Percentiles rank a stretch among this genome's conserved stretches.
Conservation (phyloP, 1,140 invertebrate genomes). For the Notospermus geniculatus region DNA sequence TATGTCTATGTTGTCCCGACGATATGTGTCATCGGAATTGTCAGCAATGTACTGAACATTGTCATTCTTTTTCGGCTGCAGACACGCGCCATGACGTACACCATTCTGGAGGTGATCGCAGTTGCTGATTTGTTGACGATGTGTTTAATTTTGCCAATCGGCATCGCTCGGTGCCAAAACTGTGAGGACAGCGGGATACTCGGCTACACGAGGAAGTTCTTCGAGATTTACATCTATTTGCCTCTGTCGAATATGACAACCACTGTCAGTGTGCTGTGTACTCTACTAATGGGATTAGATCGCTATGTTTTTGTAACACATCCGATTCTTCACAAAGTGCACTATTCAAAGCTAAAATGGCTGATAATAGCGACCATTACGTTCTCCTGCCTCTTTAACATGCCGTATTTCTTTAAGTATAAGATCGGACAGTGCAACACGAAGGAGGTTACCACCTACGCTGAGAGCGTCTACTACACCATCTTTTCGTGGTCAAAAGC, state of each 20-base stretch:
- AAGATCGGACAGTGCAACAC: not conserved
- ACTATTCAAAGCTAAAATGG: not conserved
- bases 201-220: not conserved
- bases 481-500: not conserved
- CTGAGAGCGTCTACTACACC: not conserved
- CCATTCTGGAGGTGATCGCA: not conserved
- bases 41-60: not conserved
- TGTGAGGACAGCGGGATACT: not conserved
- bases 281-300: not conserved
- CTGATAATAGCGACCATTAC: not conserved
- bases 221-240: not conserved
- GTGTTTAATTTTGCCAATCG: not conserved
- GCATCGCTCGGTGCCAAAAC: not conserved
- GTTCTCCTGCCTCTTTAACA: not conserved
- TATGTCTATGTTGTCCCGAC: not conserved
- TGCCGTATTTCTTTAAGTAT: not conserved
- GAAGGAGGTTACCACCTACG: not conserved
- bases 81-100: not conserved
- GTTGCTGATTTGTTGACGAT: not conserved
- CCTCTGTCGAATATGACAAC: not conserved
- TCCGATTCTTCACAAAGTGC: not conserved
- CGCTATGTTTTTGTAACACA: not conserved
- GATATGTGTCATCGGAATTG: not conserved
- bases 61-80: not conserved
- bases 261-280: not conserved